A percentile compares a stretch with the other conserved stretches of the same genome.
Evolutionary conservation across 2,797 vertebrate species (phyloP).

Genomic region (Muscicapa comitata): DNA sequence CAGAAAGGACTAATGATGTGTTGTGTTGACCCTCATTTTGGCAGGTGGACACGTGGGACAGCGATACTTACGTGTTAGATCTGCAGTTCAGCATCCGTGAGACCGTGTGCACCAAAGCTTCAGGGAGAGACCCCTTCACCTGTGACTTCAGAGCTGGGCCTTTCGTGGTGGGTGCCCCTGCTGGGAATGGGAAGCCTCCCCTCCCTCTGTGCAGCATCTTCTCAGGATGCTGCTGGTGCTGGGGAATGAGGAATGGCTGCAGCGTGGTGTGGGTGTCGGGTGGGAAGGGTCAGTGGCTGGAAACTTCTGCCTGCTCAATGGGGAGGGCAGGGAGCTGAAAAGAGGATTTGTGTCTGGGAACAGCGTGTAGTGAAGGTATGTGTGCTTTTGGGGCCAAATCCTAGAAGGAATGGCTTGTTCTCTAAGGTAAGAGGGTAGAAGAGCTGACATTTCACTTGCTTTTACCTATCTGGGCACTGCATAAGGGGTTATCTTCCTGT

Average conservation of each 20-base stretch:
- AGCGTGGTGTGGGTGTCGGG: not conserved
- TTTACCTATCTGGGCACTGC: not conserved
- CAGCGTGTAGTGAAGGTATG: rapidly evolving
- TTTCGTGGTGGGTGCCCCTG: conserved; percentile 19
- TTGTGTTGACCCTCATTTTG: not conserved
- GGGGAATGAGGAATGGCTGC: not conserved
- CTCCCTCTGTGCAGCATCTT: rapidly evolving
- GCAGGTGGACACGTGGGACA: conserved; percentile 53
- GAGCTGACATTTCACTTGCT: not conserved
- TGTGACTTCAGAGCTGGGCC: conserved; percentile 61
- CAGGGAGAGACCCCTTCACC: not conserved
- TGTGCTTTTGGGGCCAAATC: not conserved
- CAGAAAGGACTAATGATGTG: no score
- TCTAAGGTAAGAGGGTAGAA: not conserved
- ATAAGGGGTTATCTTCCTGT: not conserved
- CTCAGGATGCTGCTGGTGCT: not conserved
- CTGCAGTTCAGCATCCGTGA: conserved; percentile 64
- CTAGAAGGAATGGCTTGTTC: not conserved
- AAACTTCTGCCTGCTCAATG: not conserved
- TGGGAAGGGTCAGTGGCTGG: not conserved
- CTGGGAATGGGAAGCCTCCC: not conserved
- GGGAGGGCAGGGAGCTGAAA: not conserved
- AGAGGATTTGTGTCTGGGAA: not conserved
- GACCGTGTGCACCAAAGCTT: conserved; percentile 46
- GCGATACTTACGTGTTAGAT: not conserved